phyloP scores from a whole-genome alignment of 1,140 invertebrate genomes.

The Macrosteles quadrilineatus region DNA sequence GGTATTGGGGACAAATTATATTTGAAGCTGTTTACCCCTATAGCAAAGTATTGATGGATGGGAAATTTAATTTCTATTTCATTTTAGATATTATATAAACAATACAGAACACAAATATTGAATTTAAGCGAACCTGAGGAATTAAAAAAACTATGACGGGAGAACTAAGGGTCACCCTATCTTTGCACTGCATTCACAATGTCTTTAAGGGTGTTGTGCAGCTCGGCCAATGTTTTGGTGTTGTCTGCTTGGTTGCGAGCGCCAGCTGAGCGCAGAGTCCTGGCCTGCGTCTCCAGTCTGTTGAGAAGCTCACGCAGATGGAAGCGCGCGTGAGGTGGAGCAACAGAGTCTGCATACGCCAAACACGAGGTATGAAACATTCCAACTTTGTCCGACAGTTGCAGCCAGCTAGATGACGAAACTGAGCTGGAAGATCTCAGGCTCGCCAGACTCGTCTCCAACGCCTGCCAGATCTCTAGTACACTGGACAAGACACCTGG shows the following conservation, averaged over 20 bases:
- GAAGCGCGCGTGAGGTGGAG: conserved; percentile 84
- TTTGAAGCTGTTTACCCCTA: too few species aligned
- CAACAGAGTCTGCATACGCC: conserved; percentile 67
- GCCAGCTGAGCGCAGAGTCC: conserved; percentile 71
- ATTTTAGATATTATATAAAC: background rate
- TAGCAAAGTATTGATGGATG: too few species aligned
- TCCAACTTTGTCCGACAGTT: conserved; percentile 81
- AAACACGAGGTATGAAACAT: conserved; percentile 75
- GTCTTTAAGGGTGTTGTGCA: conserved; percentile 79
- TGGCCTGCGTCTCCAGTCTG: conserved; percentile 76
- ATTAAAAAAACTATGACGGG: background rate
- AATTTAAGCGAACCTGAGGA: background rate
- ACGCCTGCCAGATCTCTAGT: conserved; percentile 65
- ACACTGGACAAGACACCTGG: conserved; percentile 60
- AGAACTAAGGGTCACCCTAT: background rate
- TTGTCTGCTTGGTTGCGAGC: conserved; percentile 69
- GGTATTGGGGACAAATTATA: background rate
- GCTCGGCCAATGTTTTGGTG: conserved; percentile 66
- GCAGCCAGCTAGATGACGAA: conserved; percentile 71
- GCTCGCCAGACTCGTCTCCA: conserved; percentile 66
- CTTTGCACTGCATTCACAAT: conserved; percentile 59
- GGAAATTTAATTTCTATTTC: background rate
- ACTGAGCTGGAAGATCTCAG: conserved; percentile 61
- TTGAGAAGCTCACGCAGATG: conserved; percentile 84
- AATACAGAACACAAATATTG: background rate